Base-by-base conservation (phyloP, 2,113 vertebrate species). In the Pseudopipra pipra region DNA sequence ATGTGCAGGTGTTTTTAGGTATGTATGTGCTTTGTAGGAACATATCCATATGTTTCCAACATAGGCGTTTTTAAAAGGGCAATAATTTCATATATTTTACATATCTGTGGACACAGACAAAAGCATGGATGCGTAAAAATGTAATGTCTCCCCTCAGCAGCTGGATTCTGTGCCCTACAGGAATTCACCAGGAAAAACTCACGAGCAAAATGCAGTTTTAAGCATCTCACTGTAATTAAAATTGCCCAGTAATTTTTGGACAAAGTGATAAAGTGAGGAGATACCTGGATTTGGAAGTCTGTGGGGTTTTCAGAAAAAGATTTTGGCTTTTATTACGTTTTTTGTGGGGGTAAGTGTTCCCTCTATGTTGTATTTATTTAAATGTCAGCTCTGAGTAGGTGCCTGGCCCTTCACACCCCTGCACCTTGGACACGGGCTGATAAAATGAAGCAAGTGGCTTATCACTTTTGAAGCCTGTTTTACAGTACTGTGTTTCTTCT, bases 381-480 rank as follows among this genome's bases (percentile, higher is more conserved):
- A 96, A 95, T 84, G 70, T 93, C 65, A 82, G 65, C 44, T 78
- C 28, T 46, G 84, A 88, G 91, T 49, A 70, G 67, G 35, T 89
- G 66, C 58, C 62, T 91, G 30, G 39, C 61, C 47, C 52, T 75
- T 95, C 85, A 3, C 59, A 71, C 10, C 7, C 13, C 47, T 37
- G 10, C 15, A 35, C 27, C 7, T 89, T 49, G 81, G 89, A 85
- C 66, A 55, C 79, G 70, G 73, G 41, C 87, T 96, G 96, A 97
- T 96, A 95, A 96, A 95, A 94, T 51, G 52, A 85, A 96, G 39
- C 79, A 66, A 96, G 87, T 70, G 52, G n/a, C 61, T 96, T 96
- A 93, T 52, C 74, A n/a, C 70, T 95, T 96, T 67, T 68, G 93
- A 96, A 96, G 92, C 78, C 85, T 91, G 63, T 95, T 96, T 92